phyloP scores from a whole-genome alignment of 2,797 vertebrate species.

The Pangasius djambal region DNA sequence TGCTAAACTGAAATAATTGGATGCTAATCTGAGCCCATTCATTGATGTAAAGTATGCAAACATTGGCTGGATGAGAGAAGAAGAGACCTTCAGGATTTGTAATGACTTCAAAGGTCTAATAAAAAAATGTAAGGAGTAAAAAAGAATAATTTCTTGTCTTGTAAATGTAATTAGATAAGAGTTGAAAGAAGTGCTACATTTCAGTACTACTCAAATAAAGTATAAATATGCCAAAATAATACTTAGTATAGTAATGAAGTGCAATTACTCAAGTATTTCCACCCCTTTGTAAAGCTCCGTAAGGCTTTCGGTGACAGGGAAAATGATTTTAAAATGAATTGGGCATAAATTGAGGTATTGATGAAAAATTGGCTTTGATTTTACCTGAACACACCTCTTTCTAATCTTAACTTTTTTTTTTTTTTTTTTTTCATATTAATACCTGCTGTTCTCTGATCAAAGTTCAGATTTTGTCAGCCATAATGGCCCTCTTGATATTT shows the following conservation, averaged over 20 bases:
- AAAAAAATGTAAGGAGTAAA: background rate
- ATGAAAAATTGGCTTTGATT: slow-evolving; percentile 69
- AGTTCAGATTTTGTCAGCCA: background rate
- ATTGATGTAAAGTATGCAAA: background rate
- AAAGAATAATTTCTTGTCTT: background rate
- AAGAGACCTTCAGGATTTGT: too few relatives aligned
- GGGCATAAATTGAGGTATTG: background rate
- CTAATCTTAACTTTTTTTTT: slow-evolving; percentile 51
- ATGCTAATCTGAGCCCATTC: background rate
- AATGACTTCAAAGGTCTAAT: background rate
- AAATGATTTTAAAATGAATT: too few relatives aligned
- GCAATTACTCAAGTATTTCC: too few relatives aligned
- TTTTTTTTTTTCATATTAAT: slow-evolving; percentile 59
- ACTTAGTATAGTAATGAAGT: background rate
- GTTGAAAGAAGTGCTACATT: background rate
- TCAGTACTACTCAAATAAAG: background rate
- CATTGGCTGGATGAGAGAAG: background rate
- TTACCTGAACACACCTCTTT: slow-evolving; percentile 54
- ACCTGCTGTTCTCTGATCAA: slow-evolving; percentile 53
- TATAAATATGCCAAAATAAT: too few relatives aligned
- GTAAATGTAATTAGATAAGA: background rate
- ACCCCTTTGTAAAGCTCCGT: too few relatives aligned
- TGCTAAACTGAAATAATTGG: background rate
- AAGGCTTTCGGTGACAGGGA: background rate
- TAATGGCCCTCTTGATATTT: background rate